Evolutionary conservation across 2,113 vertebrate species (phyloP), one percentile per base, ranked within the genome.

Genomic region (Pteruthius melanotis): DNA sequence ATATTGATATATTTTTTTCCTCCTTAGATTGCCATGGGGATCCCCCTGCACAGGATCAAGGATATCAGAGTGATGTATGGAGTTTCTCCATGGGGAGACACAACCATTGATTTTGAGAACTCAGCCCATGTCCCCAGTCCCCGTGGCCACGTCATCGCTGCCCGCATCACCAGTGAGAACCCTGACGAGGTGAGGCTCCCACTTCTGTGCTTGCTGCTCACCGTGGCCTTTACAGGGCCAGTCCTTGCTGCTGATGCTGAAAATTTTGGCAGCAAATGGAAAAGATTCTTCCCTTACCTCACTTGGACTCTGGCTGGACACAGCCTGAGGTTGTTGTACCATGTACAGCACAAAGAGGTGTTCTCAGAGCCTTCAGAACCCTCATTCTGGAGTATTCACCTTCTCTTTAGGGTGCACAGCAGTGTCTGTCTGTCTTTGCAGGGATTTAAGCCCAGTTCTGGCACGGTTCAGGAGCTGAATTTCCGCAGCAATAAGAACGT

Each of bases 401-500:
- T 76, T 50, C 53, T 75, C 83, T 68, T 64, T 44, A 42, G 89
- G 42, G 13, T 23, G 22, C 52, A 52, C 60, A 85, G 89, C 93
- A 45, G 59, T 78, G 90, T 81, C 53, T 96, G 76, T 88, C 53
- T 96, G 75, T 87, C 89, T 84, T 90, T 81, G 54, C 97, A 99
- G 99, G 99, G 99, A 31, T 99, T 99, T 97, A 99, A 99, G 92
- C 99, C 99, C 45, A 99, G 99, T 89, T 99, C 99, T 7, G 99
- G 99, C 87, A 99, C 99, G 0, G 99, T 99, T 44, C 99, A 99
- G 93, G 99, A 99, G 89, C 98, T 99, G 94, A 99, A 99, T 97
- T 99, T 99, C 96, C 99, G 99, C 94, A 99, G 99, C 97, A 99
- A 99, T 92, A 99, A 99, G 97, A 99, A 99, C 0, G 99, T 99